Base-by-base conservation (phyloP, 2,888 invertebrate species). In the Cerastis leucographa region DNA sequence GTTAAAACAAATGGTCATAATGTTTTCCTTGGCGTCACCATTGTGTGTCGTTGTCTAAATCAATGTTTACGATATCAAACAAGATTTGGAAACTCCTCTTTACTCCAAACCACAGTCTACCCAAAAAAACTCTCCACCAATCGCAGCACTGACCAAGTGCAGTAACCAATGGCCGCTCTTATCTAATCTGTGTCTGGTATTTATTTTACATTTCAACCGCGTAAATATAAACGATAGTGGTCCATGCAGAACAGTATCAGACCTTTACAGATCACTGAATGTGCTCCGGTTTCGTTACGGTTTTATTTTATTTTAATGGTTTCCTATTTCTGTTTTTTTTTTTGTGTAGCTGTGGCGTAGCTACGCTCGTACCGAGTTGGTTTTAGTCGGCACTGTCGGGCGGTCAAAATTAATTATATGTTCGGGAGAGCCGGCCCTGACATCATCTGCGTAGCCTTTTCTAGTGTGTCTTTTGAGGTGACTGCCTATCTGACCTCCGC, bases 251-350 rank as follows among this genome's bases (percentile, higher is more conserved):
- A 81, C 81, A 78, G 81, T 88, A 89, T 88, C 89, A 69, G 77
- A 67, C 65, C 80, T 86, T 88, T 89, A 85, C 87, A 85, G 84
- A 81, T 89, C 89, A 83, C 62, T 87, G 88, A 79, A 84, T 80
- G 56, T 76, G 71, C 22, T 82, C 68, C 73, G 35, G 72, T 76
- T 80, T 75, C 78, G 76, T 77, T 72, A 81, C 76, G 74, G 73
- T 81, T 81, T 83, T 83, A 80, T 83, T 82, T 83, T 70, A 71
- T 83, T 83, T 78, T 78, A 83, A 78, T 80, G 71, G 64, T 42
- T 64, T n/a, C 62, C 62, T 25, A 14, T 56, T 19, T 29, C 19
- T 19, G n/a, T 9, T 25, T 9, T 29, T 61, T 59, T 59, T 35
- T 35, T 59, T 29, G 8, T 59, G 25, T 56, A 25, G 25, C 25